Conservation (phyloP, 2,888 invertebrate species). For the Volucella inflata region DNA sequence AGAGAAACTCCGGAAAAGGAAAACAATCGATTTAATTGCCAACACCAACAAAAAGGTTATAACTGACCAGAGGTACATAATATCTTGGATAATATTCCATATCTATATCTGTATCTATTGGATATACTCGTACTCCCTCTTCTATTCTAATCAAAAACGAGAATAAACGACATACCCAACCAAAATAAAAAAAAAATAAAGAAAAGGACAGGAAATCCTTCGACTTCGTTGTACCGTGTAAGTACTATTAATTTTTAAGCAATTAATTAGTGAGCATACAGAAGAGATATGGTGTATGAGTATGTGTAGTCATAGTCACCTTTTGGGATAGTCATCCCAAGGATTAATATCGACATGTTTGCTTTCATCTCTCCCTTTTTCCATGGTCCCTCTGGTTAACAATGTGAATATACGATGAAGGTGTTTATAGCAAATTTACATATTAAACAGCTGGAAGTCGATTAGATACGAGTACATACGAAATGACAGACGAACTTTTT, state of each 20-base stretch:
- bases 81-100: conserved; percentile 39
- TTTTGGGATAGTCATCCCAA: conserved; percentile 17
- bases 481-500: conserved; percentile 8
- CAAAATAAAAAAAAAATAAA: too few relatives aligned
- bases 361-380: conserved; percentile 5
- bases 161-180: too few relatives aligned
- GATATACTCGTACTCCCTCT: conserved; percentile 17
- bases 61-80: conserved; percentile 17
- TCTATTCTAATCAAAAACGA: too few relatives aligned
- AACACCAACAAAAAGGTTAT: conserved; percentile 19
- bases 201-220: too few relatives aligned
- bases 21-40: background rate
- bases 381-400: background rate
- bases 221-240: conserved; percentile 53
- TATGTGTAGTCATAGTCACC: background rate
- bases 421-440: conserved; percentile 56
- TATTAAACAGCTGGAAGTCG: conserved; percentile 37
- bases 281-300: background rate
- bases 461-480: too few relatives aligned
- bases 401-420: conserved; percentile 29
- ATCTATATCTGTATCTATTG: conserved; percentile 1
- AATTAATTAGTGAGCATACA: conserved; percentile 62
- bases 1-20: conserved; percentile 12
- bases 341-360: conserved; percentile 43
- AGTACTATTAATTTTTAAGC: conserved; percentile 68